Conservation (phyloP, 2,888 invertebrate species). For the Hyalella azteca region DNA sequence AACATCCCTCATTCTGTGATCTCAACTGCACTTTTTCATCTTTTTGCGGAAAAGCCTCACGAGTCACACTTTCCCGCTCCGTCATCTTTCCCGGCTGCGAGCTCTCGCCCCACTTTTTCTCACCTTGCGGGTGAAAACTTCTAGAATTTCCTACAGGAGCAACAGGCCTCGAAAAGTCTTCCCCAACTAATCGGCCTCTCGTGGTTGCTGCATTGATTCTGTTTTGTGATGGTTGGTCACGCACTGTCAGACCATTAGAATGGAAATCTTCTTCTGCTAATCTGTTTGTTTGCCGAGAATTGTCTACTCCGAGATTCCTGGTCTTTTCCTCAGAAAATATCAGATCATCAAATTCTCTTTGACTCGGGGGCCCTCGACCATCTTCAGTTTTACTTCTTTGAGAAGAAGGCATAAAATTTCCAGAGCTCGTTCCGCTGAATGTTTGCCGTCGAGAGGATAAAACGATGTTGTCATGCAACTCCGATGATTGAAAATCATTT, state of each 20-base stretch:
- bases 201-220: neutral
- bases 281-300: neutral
- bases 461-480: neutral
- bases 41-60: too few species aligned
- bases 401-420: too few species aligned
- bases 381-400: too few species aligned
- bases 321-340: too few species aligned
- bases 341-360: too few species aligned
- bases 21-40: neutral
- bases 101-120: neutral
- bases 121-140: too few species aligned
- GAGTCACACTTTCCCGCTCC: neutral
- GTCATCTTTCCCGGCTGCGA: neutral
- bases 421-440: neutral
- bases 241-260: constrained; percentile 15
- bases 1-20: constrained; percentile 11
- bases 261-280: neutral
- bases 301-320: neutral
- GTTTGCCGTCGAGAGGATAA: neutral
- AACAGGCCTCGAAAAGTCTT: too few species aligned
- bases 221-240: constrained; percentile 6
- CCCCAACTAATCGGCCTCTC: too few species aligned
- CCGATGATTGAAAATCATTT: neutral
- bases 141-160: too few species aligned
- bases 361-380: too few species aligned